phyloP scores from a whole-genome alignment of 2,888 invertebrate genomes.

The Falcaria lacertinaria region DNA sequence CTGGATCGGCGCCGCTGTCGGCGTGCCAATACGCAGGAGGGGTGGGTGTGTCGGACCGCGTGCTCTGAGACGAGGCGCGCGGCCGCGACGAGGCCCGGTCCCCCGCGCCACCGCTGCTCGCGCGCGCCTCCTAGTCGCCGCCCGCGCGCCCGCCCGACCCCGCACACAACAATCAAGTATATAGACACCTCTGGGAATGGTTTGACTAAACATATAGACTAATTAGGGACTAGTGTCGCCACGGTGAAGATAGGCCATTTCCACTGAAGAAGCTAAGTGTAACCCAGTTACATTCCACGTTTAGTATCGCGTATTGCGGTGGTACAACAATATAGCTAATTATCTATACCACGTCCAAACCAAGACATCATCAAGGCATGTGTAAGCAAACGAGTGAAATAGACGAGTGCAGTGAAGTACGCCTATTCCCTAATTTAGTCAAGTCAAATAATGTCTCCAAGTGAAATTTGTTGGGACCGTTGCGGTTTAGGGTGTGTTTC shows the following conservation, averaged over 20 bases:
- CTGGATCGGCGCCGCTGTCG: conserved; percentile 85
- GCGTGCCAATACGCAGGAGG: conserved; percentile 88
- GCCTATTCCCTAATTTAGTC: background rate
- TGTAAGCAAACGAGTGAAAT: background rate
- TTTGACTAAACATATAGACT: conserved; percentile 50
- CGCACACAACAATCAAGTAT: conserved; percentile 46
- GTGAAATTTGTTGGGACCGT: conserved; percentile 11
- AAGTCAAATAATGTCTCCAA: background rate
- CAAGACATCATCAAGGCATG: too few relatives aligned
- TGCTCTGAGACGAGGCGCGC: conserved; percentile 88
- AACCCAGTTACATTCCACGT: too few relatives aligned
- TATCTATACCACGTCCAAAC: too few relatives aligned
- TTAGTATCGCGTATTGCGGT: too few relatives aligned
- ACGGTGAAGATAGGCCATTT: background rate
- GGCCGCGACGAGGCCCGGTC: conserved; percentile 77
- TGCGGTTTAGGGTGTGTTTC: conserved; percentile 4
- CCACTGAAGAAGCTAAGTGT: too few relatives aligned
- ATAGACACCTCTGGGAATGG: conserved; percentile 72
- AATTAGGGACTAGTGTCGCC: background rate
- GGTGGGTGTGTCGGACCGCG: conserved; percentile 80
- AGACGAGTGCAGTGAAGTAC: background rate
- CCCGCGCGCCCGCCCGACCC: conserved; percentile 39
- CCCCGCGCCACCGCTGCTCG: conserved; percentile 50
- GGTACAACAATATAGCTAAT: too few relatives aligned
- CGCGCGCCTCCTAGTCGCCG: conserved; percentile 66